Evolutionary conservation across 1,140 invertebrate genomes (phyloP).

Genomic region (Lepidostoma basale): DNA sequence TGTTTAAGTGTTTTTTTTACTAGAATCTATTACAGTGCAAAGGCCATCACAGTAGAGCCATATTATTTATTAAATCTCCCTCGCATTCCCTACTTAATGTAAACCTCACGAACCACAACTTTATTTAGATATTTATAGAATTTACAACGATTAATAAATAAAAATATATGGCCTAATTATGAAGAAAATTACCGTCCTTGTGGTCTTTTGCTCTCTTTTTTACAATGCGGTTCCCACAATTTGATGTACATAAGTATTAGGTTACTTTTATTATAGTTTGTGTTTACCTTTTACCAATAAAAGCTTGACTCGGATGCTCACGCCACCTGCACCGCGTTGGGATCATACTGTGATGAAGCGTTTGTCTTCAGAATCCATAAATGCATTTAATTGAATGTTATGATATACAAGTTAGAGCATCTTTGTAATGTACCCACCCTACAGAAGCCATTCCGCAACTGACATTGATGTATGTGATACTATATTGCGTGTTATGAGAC

Average conservation of each 20-base stretch:
- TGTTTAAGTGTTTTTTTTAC: conserved; percentile 11
- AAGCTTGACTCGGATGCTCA: no score
- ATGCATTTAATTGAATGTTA: conserved; percentile 23
- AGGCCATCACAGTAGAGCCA: conserved; percentile 22
- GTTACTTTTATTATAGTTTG: no score
- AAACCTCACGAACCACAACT: no score
- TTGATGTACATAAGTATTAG: no score
- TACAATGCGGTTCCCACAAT: no score
- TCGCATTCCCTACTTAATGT: no score
- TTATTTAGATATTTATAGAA: no score
- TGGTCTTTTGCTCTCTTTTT: no score
- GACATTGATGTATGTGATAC: conserved; percentile 21
- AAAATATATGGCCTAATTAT: no score
- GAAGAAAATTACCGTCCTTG: no score
- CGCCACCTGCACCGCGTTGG: neutral
- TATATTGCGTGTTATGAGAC: conserved; percentile 20
- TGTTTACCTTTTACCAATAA: no score
- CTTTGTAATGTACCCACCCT: neutral
- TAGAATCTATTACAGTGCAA: conserved; percentile 1
- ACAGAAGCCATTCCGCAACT: conserved; percentile 21
- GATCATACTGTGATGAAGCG: conserved; percentile 3
- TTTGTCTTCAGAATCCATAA: conserved; percentile 2
- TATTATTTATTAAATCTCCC: conserved; percentile 13
- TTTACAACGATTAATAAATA: no score
- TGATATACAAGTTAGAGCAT: conserved; percentile 9